Evolutionary conservation across 2,888 invertebrate genomes (phyloP).

Genomic region (Drosophila phalerata): DNA sequence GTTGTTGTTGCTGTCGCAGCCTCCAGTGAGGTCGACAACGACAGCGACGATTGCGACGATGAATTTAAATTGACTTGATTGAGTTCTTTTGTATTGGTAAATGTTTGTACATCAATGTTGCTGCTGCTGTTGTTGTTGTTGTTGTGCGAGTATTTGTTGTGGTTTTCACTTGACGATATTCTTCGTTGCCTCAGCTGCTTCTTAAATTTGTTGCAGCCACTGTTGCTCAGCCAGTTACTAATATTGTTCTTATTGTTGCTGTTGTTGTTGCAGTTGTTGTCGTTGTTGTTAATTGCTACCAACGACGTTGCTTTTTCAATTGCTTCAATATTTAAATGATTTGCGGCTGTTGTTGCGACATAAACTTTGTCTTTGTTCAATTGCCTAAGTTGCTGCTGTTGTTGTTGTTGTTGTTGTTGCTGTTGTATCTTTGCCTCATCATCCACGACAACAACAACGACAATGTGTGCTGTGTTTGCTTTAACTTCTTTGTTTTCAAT

Average conservation of each 20-base stretch:
- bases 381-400: conserved; percentile 11
- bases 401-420: conserved; percentile 12
- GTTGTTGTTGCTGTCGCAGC: conserved; percentile 36
- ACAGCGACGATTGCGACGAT: conserved; percentile 48
- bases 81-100: conserved; percentile 80
- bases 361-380: conserved; percentile 55
- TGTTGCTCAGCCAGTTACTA: conserved; percentile 32
- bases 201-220: conserved; percentile 68
- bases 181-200: conserved; percentile 53
- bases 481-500: conserved; percentile 35
- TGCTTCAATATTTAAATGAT: conserved; percentile 72
- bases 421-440: conserved; percentile 17
- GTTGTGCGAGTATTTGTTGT: conserved; percentile 37
- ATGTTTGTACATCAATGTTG: conserved; percentile 72
- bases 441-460: conserved; percentile 33
- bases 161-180: conserved; percentile 60
- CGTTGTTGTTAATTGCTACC: conserved; percentile 64
- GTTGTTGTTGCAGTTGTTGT: conserved; percentile 24
- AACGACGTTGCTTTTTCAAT: conserved; percentile 64
- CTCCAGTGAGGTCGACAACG: conserved; percentile 61
- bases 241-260: conserved; percentile 27
- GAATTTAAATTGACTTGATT: conserved; percentile 81
- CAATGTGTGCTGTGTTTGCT: conserved; percentile 19
- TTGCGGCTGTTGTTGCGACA: conserved; percentile 57
- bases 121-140: conserved; percentile 27